A percentile compares a stretch with the other conserved stretches of the same genome.
phyloP scores from a whole-genome alignment of 2,797 vertebrate species.

The Bovichtus diacanthus region DNA sequence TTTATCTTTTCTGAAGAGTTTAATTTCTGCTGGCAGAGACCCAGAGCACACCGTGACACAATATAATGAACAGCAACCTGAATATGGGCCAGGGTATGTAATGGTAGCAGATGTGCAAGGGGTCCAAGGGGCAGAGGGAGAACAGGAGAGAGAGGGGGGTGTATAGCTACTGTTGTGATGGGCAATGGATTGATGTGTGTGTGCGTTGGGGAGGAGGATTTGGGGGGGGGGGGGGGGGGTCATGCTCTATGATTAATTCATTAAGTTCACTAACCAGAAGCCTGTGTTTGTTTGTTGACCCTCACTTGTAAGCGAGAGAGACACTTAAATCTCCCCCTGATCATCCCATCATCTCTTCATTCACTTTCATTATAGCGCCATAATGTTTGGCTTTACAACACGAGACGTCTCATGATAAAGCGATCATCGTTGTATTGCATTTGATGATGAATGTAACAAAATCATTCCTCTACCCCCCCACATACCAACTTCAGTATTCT shows the following conservation, averaged over 20 bases:
- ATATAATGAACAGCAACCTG: slow-evolving; percentile 86
- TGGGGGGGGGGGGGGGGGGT: slow-evolving; percentile 13
- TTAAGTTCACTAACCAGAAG: slow-evolving; percentile 89
- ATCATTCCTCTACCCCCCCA: slow-evolving; percentile 5
- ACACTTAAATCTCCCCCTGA: slow-evolving; percentile 55
- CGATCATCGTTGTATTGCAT: slow-evolving; percentile 26
- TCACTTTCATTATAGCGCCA: slow-evolving; percentile 22
- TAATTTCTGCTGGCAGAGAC: slow-evolving; percentile 91
- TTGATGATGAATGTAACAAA: slow-evolving; percentile 36
- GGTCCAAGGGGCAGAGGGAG: slow-evolving; percentile 71
- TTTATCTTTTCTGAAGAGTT: slow-evolving; percentile 98
- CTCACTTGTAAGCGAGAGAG: slow-evolving; percentile 51
- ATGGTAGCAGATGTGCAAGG: slow-evolving; percentile 91
- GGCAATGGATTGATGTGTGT: slow-evolving; percentile 78
- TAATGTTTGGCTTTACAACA: slow-evolving; percentile 27
- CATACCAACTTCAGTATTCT: slow-evolving; percentile 34
- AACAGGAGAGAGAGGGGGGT: slow-evolving; percentile 78
- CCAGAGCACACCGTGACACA: slow-evolving; percentile 86
- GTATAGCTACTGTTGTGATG: slow-evolving; percentile 78
- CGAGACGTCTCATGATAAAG: slow-evolving; percentile 11
- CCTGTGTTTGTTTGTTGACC: slow-evolving; percentile 83
- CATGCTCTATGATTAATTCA: slow-evolving; percentile 92
- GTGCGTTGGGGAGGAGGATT: slow-evolving; percentile 45
- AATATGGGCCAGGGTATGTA: slow-evolving; percentile 86
- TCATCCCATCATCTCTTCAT: slow-evolving; percentile 47